These are phyloP conservation scores for Polylopha cassiicola DNA, from an alignment of 2,888 invertebrate genomes.

Conservation along the genomic window DNA sequence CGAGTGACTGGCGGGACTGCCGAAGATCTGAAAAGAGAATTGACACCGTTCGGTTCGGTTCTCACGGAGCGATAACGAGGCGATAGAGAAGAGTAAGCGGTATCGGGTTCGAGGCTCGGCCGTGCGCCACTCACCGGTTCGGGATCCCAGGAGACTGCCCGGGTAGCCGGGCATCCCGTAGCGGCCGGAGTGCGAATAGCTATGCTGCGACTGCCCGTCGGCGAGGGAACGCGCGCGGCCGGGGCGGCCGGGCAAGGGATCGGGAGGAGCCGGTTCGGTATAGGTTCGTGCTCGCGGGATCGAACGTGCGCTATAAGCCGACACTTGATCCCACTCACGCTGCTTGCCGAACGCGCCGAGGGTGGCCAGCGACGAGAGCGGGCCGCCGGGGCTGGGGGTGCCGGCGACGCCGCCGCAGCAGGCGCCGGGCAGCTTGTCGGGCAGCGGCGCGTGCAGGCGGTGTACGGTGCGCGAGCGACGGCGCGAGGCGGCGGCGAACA, in stretches of 20 bases:
- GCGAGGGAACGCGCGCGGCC: conserved; percentile 88
- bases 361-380: conserved; percentile 88
- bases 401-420: conserved; percentile 85
- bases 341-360: conserved; percentile 90
- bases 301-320: conserved; percentile 93
- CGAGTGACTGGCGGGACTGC: conserved; percentile 90
- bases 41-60: neutral
- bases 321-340: conserved; percentile 85
- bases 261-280: conserved; percentile 77
- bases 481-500: conserved; percentile 91
- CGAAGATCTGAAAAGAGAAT: conserved; percentile 81
- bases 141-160: conserved; percentile 77
- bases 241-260: conserved; percentile 88
- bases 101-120: conserved; percentile 25
- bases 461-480: conserved; percentile 87
- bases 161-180: conserved; percentile 86
- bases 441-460: conserved; percentile 81
- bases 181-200: conserved; percentile 90
- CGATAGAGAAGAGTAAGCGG: conserved; percentile 24
- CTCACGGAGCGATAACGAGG: conserved; percentile 18
- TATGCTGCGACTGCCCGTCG: conserved; percentile 93
- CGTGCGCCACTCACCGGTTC: conserved; percentile 56
- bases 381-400: conserved; percentile 87
- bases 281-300: conserved; percentile 93
- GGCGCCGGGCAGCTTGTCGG: conserved; percentile 85